Base-by-base conservation (phyloP, 2,113 vertebrate genomes). In the Sprattus sprattus region DNA sequence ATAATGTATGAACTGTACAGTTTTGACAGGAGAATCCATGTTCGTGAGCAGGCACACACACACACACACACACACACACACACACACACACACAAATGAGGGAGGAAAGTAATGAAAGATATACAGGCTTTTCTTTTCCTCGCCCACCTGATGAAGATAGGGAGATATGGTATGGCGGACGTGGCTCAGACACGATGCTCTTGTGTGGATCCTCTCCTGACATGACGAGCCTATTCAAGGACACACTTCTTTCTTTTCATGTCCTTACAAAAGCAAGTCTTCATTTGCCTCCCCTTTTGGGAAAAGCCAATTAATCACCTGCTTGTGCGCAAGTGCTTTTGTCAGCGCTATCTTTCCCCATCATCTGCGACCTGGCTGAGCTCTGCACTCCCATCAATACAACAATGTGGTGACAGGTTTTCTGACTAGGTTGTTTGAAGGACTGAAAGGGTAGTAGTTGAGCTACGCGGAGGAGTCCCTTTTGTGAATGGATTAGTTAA, bases 401-500 rank as follows among this genome's bases (percentile, higher is more conserved):
- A 75, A 75, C 67, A 75, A 75, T 75, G 71, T 32, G 28, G 28
- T 13, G 71, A 39, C 28, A 8, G 28, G 28, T 88, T 90, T 87
- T 91, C 86, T 81, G 91, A 91, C 88, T 91, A 94, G 93, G 92
- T 93, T 93, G 92, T 91, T 90, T 92, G 89, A 93, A 93, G 92
- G 92, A 93, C 91, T 92, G 90, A 90, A 88, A 88, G 92, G 92
- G 93, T 90, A 15, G 4, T 82, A 82, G 88, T 91, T 90, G 25
- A 89, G 90, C 92, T 92, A 87, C 92, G 92, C 92, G 90, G 90
- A 92, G 93, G 90, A 78, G 84, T 20, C 50, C 93, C 91, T 92
- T 93, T 93, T 93, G 92, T 92, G 89, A 90, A 92, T 93, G 92
- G 94, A 94, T 95, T 94, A 92, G 90, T 92, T 91, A 92, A 92